These are phyloP conservation scores for Vanessa atalanta DNA, from an alignment of 1,140 invertebrate genomes.

Conservation along the genomic window DNA sequence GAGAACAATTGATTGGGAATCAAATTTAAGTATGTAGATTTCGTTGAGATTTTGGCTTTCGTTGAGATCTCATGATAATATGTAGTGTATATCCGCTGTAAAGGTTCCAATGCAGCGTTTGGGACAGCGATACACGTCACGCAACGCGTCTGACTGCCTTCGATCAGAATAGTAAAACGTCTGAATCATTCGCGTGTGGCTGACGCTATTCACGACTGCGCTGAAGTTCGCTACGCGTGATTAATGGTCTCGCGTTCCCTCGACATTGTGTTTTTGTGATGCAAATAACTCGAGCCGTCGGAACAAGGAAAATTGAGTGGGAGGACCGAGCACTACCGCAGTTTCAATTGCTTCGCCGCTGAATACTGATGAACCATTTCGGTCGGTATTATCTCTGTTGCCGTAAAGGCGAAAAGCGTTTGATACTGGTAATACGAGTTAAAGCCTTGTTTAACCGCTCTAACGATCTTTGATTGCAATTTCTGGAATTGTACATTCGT, in stretches of 20 bases:
- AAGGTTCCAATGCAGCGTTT: not conserved
- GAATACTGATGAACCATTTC: conserved; percentile 78
- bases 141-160: conserved; percentile 38
- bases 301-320: conserved; percentile 77
- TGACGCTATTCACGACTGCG: conserved; percentile 65
- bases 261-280: conserved; percentile 79
- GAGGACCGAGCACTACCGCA: conserved; percentile 70
- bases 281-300: conserved; percentile 76
- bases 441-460: conserved; percentile 35
- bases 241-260: conserved; percentile 75
- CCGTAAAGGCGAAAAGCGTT: conserved; percentile 54
- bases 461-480: conserved; percentile 29
- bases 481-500: conserved; percentile 12
- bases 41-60: no score
- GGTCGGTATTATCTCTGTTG: conserved; percentile 65
- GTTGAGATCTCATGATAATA: no score
- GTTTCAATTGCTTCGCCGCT: conserved; percentile 75
- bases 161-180: conserved; percentile 61
- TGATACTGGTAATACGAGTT: conserved; percentile 45
- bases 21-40: no score
- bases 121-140: not conserved
- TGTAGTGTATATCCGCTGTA: not conserved
- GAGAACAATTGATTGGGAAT: no score
- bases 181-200: conserved; percentile 74
- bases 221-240: conserved; percentile 71